These are phyloP conservation scores for Fratercula arctica DNA, from an alignment of 2,797 vertebrate genomes.

Conservation along the genomic window DNA sequence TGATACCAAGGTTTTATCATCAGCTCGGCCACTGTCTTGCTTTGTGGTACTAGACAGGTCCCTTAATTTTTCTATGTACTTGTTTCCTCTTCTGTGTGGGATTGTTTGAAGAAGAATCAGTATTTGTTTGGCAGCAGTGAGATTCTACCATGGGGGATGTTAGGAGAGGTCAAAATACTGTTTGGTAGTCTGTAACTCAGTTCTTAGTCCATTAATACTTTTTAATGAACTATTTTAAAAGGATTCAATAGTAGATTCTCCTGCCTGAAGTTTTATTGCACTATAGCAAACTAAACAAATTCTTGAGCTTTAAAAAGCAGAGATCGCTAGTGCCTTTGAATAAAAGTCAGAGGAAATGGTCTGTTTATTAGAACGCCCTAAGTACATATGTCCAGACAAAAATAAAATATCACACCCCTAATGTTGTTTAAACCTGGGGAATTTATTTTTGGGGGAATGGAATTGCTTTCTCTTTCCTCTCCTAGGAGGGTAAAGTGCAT, in stretches of 20 bases:
- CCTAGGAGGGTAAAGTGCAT: neutral
- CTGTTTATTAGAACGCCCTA: constrained; percentile 3
- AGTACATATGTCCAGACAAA: neutral
- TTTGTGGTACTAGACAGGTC: neutral
- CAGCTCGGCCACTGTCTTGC: neutral
- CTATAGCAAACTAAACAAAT: constrained; percentile 13
- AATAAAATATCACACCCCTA: neutral
- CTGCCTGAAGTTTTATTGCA: constrained; percentile 15
- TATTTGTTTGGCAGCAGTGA: neutral
- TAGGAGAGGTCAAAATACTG: neutral
- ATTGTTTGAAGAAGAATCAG: neutral
- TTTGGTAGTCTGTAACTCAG: neutral
- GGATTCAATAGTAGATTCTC: neutral
- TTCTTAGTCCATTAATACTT: neutral
- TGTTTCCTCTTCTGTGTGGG: neutral
- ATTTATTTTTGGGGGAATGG: neutral
- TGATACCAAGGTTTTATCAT: neutral
- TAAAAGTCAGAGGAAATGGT: neutral
- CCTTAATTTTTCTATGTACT: neutral
- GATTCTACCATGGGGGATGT: neutral
- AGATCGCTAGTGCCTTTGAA: neutral
- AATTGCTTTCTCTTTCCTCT: neutral
- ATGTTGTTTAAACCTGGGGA: neutral
- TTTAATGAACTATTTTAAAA: constrained; percentile 28
- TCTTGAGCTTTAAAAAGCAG: constrained; percentile 13